Evolutionary conservation across 2,797 vertebrate species (phyloP), one percentile per base, ranked within the genome.

Genomic region (Luscinia megarhynchos): DNA sequence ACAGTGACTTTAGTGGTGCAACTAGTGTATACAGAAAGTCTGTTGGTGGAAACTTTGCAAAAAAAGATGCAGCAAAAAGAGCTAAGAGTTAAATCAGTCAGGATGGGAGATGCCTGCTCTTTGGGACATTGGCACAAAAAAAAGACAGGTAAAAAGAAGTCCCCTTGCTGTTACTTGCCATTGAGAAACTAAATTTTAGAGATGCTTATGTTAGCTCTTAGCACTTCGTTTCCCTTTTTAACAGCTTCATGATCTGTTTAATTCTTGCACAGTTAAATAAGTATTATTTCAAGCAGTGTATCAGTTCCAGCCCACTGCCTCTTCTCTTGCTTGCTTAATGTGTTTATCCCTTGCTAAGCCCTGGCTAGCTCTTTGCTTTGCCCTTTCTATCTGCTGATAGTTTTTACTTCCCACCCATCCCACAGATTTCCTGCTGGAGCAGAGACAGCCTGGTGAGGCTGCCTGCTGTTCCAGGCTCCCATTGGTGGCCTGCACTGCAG

Each of bases 221-320:
- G 45, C n/a, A 48, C 62, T 59, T 67, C 53, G 18, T 90, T 88
- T 62, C 24, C 53, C 61, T 36, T 90, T 78, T 93, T 94, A 94
- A 89, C 75, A 89, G 70, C 89, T 95, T 94, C 57, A 57, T 94
- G 93, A 90, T 93, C 86, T 94, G 69, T 91, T 96, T 97, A 97
- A 96, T 97, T 94, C 81, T 77, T 0, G 0, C 57, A 40, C 91
- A 89, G 78, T 96, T 92, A 95, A 96, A 89, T 10, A 58, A 91
- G 89, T 91, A 59, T 72, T 94, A 55, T 94, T 97, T 93, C 67
- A 75, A 90, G 91, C 82, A 95, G 81, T 87, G 67, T 83, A 94
- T 96, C 95, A 89, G 84, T 95, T 95, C 94, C 27, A 87, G 82
- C 81, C 94, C 82, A 59, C 86, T 95, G 80, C 83, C 86, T 87